Base-by-base conservation (phyloP, 2,113 vertebrate species). In the Anseranas semipalmata region DNA sequence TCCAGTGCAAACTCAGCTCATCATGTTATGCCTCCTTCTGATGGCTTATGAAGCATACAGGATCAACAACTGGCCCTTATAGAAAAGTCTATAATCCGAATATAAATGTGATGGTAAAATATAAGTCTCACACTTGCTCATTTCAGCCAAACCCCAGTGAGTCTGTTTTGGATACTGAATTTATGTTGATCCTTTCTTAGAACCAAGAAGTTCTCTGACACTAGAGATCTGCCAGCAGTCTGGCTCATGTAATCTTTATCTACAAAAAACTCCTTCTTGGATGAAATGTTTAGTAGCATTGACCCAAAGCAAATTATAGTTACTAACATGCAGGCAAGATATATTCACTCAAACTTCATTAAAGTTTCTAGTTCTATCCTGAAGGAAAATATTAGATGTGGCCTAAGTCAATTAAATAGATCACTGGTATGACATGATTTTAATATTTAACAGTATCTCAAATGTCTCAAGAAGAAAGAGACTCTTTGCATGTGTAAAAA, bases 371-470 rank as follows among this genome's bases (percentile, higher is more conserved):
- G 56, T 85, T 97, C 43, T 63, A 25, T 83, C 71, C 58, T 72
- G 55, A 90, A 94, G 56, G 20, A 95, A 96, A 95, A 85, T 84
- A 88, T 85, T 85, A 95, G 85, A 95, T 0, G 18, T 75, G 18
- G 25, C 20, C 91, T 92, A 90, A 96, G 81, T 78, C 90, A 96
- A 96, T 95, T 95, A 97, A 95, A 59, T 89, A 96, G 58, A 90
- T 92, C 85, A 92, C 39, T 93, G 71, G 10, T 73, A 79, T 93
- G 79, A 92, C 70, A 55, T 72, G 28, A 91, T 96, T 96, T 97
- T 95, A 95, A 96, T 82, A 96, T 93, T 96, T 96, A 95, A 92
- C 43, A 45, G 28, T 85, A 68, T 82, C 79, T 94, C 37, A 92
- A 91, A 82, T 80, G n/a, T 96, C 90, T 97, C 75, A 55, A 83